Evolutionary conservation across 92 coral and sea anemone genomes (phyloP), one percentile per base, ranked within the genome.

Genomic region (Epizoanthus stellaris): DNA sequence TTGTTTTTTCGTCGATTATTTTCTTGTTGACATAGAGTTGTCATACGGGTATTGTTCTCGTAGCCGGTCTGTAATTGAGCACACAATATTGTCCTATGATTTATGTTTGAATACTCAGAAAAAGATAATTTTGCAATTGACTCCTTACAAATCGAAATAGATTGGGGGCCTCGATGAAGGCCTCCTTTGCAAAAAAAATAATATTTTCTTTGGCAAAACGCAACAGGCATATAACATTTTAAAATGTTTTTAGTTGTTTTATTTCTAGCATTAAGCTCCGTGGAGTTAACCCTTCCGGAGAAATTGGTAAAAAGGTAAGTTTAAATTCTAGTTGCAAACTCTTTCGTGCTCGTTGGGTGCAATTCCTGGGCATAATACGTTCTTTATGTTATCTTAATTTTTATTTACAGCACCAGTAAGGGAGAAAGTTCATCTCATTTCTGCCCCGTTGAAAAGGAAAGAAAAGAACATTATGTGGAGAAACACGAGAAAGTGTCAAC

Each of bases 371-470:
- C 38, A 60, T 10, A 36, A 39, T 42, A 23, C 61, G 43, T 14
- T 64, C 47, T 63, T 14, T n/a, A 56, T 30, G 16, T 36, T 39
- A 43, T 16, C 19, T 20, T 53, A 40, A 60, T 19, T 5, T 79
- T 52, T 43, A 36, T 16, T 60, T 58, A 16, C 69, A 76, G 83
- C 13, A 43, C 4, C 21, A 56, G 36, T 3, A 20, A 61, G 43
- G 82, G 59, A 19, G 49, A 45, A 15, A 47, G 71, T 52, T 63
- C 73, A 19, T 76, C 82, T 16, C 85, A 89, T 81, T 85, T 90
- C 82, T 90, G 93, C 42, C 93, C 93, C 25, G 82, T 81, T 13
- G 62, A 76, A 14, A 90, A 90, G 61, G 90, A 86, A 38, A 86
- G 77, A 58, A 90, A 70, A 61, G 93, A 90, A 45, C 85, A 75